phyloP scores from a whole-genome alignment of 2,797 vertebrate species.

The Enoplosus armatus region DNA sequence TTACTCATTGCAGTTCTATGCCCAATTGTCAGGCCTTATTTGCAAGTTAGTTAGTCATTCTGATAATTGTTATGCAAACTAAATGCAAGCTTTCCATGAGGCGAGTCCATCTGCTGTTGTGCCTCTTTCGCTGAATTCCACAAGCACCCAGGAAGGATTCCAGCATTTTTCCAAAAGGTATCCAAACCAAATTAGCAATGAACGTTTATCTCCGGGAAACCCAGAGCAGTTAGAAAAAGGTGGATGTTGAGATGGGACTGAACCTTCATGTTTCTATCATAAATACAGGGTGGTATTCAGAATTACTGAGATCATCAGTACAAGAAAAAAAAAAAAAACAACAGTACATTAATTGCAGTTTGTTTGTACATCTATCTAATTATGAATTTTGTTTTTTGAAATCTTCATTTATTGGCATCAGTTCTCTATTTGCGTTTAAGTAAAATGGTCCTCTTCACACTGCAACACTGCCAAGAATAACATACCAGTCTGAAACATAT shows the following conservation, averaged over 20 bases:
- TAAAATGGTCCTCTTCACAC: background rate
- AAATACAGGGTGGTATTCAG: background rate
- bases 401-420: background rate
- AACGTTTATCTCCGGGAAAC: background rate
- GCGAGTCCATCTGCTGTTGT: constrained; percentile 38
- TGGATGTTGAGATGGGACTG: background rate
- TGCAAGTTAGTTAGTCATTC: constrained; percentile 39
- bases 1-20: constrained; percentile 38
- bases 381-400: background rate
- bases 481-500: background rate
- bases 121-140: constrained; percentile 23
- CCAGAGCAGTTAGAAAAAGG: background rate
- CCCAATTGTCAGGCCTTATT: constrained; percentile 43
- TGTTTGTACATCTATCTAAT: background rate
- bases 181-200: constrained; percentile 12
- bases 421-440: background rate
- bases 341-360: background rate
- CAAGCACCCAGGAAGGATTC: constrained; percentile 18
- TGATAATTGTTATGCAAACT: constrained; percentile 50
- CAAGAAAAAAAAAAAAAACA: no score
- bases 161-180: constrained; percentile 25
- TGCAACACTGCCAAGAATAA: constrained; percentile 6
- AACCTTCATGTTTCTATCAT: background rate
- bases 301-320: background rate
- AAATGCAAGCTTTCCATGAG: constrained; percentile 20